Evolutionary conservation across 2,797 vertebrate species (phyloP).

Genomic region (Neomorphus geoffroyi): DNA sequence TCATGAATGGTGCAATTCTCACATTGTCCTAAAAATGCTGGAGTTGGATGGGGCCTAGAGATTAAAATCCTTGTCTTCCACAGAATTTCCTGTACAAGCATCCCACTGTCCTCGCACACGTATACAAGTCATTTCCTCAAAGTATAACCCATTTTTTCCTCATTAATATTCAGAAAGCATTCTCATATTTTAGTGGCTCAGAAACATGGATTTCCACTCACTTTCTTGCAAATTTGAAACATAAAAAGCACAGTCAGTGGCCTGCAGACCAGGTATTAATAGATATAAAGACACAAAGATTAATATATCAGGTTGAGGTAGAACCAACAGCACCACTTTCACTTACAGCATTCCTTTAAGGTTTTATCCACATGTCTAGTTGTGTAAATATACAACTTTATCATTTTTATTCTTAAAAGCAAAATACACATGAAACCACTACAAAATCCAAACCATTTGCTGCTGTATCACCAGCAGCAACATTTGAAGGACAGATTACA

Average conservation of each 20-base stretch:
- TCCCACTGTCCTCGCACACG: background rate
- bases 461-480: background rate
- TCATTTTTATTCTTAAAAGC: background rate
- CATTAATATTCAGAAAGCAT: background rate
- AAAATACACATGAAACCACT: background rate
- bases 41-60: background rate
- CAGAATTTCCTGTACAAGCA: background rate
- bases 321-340: background rate
- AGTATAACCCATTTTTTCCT: background rate
- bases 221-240: background rate
- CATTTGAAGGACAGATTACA: background rate
- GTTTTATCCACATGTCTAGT: background rate
- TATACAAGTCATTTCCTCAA: background rate
- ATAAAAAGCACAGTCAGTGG: background rate
- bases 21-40: background rate
- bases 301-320: background rate
- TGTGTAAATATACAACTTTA: background rate
- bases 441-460: background rate
- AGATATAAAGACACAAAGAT: background rate
- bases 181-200: background rate
- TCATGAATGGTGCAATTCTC: background rate
- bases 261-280: background rate
- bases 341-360: background rate
- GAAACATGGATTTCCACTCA: background rate
- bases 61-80: background rate